Evolutionary conservation across 2,888 invertebrate species (phyloP).

Genomic region (Drosophila paranaensis): DNA sequence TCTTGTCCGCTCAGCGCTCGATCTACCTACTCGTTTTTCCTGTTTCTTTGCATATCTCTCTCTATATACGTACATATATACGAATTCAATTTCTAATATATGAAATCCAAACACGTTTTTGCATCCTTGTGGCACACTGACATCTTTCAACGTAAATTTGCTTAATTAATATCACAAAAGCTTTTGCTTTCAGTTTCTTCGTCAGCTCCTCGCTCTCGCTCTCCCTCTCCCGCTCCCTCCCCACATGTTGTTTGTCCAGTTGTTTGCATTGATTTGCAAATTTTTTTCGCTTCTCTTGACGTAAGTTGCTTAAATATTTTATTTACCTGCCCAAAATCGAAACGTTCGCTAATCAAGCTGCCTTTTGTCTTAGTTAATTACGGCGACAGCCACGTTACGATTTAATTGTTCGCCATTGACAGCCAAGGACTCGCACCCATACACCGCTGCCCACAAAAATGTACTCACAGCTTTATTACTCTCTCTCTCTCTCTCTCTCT

Average conservation of each 20-base stretch:
- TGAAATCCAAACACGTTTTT: constrained; percentile 63
- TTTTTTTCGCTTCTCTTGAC: constrained; percentile 53
- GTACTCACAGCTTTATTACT: background rate
- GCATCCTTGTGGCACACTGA: constrained; percentile 79
- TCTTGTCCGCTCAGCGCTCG: background rate
- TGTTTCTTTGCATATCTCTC: constrained; percentile 53
- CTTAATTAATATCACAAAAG: constrained; percentile 68
- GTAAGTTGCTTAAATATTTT: constrained; percentile 68
- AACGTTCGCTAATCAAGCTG: constrained; percentile 60
- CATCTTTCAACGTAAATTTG: constrained; percentile 71
- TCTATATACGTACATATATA: constrained; percentile 26
- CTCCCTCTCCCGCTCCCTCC: background rate
- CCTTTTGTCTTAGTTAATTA: constrained; percentile 47
- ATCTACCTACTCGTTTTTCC: constrained; percentile 65
- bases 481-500: background rate
- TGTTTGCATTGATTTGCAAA: constrained; percentile 77
- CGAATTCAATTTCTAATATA: constrained; percentile 71
- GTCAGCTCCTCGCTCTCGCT: constrained; percentile 2
- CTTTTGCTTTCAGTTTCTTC: constrained; percentile 63
- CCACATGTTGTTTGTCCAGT: constrained; percentile 47
- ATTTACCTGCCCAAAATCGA: constrained; percentile 61
- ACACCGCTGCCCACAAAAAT: background rate
- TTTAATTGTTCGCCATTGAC: constrained; percentile 18
- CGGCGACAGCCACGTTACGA: constrained; percentile 20
- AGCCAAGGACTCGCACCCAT: constrained; percentile 27